phyloP scores from a whole-genome alignment of 2,113 vertebrate species.

The Phodopus roborovskii region DNA sequence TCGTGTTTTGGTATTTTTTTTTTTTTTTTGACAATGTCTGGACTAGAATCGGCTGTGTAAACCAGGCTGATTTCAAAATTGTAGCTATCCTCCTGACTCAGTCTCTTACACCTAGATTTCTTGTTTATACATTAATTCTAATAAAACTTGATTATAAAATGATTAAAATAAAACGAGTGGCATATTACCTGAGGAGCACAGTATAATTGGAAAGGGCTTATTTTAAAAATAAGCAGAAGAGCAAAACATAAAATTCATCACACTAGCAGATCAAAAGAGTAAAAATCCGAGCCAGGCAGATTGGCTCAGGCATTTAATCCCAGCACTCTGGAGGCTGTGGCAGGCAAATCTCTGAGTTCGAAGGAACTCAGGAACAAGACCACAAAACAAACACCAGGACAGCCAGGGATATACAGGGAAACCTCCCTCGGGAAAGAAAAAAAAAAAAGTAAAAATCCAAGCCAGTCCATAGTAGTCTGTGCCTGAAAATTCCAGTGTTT shows the following conservation, averaged over 20 bases:
- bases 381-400: not conserved
- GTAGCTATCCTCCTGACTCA: not conserved
- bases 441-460: not conserved
- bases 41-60: not conserved
- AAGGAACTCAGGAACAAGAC: not conserved
- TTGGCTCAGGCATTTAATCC: not conserved
- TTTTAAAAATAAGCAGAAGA: slow-evolving; percentile 10
- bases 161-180: not conserved
- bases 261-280: slow-evolving; percentile 27
- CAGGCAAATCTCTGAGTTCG: not conserved
- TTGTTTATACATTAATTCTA: slow-evolving; percentile 5
- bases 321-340: not conserved
- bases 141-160: slow-evolving; percentile 8
- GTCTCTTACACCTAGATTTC: not conserved
- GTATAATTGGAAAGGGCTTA: not conserved
- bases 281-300: not conserved
- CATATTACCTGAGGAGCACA: not conserved
- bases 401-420: not conserved
- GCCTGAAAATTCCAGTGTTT: not conserved
- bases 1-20: not conserved
- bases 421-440: not conserved
- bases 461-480: not conserved
- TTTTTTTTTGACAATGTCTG: not conserved
- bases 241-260: slow-evolving; percentile 14
- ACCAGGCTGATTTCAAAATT: not conserved